These are phyloP conservation scores for Eupeodes luniger DNA, from an alignment of 2,888 invertebrate genomes.

Conservation along the genomic window DNA sequence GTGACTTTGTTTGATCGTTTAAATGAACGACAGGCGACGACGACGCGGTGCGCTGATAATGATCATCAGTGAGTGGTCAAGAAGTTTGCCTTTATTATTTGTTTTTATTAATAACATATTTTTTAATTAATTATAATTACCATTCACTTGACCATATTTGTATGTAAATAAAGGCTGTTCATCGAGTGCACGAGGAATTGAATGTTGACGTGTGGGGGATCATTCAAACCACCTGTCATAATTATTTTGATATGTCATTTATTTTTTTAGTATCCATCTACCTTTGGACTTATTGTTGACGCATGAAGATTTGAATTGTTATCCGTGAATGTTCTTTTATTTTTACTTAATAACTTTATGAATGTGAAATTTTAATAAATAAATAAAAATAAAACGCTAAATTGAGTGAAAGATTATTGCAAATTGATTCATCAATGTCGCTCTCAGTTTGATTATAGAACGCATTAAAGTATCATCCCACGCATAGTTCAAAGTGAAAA, in stretches of 20 bases:
- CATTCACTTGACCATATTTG: conserved; percentile 50
- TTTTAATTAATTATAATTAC: conserved; percentile 54
- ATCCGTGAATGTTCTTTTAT: not conserved
- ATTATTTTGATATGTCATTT: conserved; percentile 35
- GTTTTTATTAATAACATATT: conserved; percentile 23
- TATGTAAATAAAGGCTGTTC: conserved; percentile 55
- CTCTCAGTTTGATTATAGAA: conserved; percentile 8
- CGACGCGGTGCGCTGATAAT: not conserved
- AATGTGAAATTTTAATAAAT: conserved; percentile 9
- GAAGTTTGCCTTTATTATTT: conserved; percentile 17
- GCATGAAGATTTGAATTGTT: conserved; percentile 4
- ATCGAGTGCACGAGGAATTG: not conserved
- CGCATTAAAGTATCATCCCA: conserved; percentile 8
- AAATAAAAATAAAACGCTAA: not conserved
- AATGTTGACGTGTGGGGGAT: conserved; percentile 35
- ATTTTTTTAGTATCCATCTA: conserved; percentile 14
- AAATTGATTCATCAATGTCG: conserved; percentile 47
- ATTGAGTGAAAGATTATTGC: conserved; percentile 43
- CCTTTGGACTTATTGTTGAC: conserved; percentile 9
- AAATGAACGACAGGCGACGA: not conserved
- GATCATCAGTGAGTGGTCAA: conserved; percentile 16
- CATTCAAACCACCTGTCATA: conserved; percentile 52
- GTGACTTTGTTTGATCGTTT: conserved; percentile 20
- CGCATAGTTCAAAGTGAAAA: conserved; percentile 13
- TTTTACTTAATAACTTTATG: conserved; percentile 27